Evolutionary conservation across 2,113 vertebrate species (phyloP).

Genomic region (Periophthalmus modestus): DNA sequence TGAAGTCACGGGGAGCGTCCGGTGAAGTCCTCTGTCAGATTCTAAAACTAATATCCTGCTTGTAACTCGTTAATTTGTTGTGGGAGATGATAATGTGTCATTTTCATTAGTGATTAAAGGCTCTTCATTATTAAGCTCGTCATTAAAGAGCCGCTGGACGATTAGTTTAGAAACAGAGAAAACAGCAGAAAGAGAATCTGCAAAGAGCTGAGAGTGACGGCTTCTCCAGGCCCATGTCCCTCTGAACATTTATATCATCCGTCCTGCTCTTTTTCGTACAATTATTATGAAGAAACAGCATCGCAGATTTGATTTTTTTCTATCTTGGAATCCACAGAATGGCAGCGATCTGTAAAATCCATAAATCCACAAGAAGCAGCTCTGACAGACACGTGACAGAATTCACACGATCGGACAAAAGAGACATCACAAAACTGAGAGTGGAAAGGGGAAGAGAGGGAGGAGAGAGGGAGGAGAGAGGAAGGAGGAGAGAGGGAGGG

Average conservation of each 20-base stretch:
- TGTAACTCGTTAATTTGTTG: too few species aligned
- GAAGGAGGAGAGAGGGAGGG: too few species aligned
- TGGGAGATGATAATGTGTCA: not conserved
- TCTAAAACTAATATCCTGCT: too few species aligned
- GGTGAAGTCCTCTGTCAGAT: too few species aligned
- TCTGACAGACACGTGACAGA: constrained; percentile 35
- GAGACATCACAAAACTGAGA: constrained; percentile 26
- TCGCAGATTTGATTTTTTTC: not conserved
- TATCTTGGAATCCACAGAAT: not conserved
- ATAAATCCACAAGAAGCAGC: constrained; percentile 24
- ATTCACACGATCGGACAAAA: constrained; percentile 39
- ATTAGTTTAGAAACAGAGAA: too few species aligned
- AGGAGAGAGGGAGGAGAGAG: too few species aligned
- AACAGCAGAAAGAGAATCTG: too few species aligned
- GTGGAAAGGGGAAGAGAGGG: not conserved
- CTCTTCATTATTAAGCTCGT: too few species aligned
- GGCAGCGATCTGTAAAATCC: constrained; percentile 9
- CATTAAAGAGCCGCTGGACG: too few species aligned
- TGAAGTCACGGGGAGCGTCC: too few species aligned
- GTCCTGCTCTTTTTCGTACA: not conserved
- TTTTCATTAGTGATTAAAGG: not conserved
- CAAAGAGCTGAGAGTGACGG: not conserved
- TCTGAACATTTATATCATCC: too few species aligned
- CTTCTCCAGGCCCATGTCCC: not conserved
- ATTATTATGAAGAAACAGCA: not conserved